Evolutionary conservation across 2,113 vertebrate species (phyloP).

Genomic region (Alligator mississippiensis): DNA sequence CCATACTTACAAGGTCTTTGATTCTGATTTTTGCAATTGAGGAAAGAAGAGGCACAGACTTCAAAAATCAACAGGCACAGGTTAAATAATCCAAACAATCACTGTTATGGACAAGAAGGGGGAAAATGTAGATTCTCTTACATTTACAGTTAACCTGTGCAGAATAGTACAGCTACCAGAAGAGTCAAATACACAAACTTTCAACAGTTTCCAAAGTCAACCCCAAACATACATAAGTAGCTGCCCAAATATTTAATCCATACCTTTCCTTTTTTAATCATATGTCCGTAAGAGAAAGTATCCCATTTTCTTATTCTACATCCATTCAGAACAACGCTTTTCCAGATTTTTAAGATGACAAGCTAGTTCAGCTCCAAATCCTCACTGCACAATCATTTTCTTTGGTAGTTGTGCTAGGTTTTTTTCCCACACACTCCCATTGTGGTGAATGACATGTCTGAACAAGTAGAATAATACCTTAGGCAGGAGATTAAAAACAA

Average conservation of each 20-base stretch:
- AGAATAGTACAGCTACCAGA: slow-evolving; percentile 16
- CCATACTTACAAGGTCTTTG: slow-evolving; percentile 67
- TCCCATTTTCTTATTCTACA: slow-evolving; percentile 36
- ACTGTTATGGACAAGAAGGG: background rate
- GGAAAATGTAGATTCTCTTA: background rate
- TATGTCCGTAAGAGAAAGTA: slow-evolving; percentile 24
- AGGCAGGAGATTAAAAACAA: slow-evolving; percentile 74
- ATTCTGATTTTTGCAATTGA: slow-evolving; percentile 29
- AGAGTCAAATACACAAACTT: slow-evolving; percentile 23
- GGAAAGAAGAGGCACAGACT: slow-evolving; percentile 6
- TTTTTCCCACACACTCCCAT: slow-evolving; percentile 73
- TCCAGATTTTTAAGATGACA: slow-evolving; percentile 31
- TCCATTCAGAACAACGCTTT: slow-evolving; percentile 33
- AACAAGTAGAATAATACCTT: slow-evolving; percentile 70
- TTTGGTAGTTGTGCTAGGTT: slow-evolving; percentile 7
- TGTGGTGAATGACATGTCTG: slow-evolving; percentile 70
- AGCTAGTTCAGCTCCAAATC: slow-evolving; percentile 58
- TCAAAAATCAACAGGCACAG: slow-evolving; percentile 18
- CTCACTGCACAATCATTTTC: slow-evolving; percentile 31
- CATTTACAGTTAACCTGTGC: background rate
- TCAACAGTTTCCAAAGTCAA: slow-evolving; percentile 38
- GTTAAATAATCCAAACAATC: slow-evolving; percentile 32
- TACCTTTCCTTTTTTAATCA: background rate
- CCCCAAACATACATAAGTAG: slow-evolving; percentile 29
- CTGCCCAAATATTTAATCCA: slow-evolving; percentile 33